Percentiles rank a stretch among this genome's conserved stretches.
Evolutionary conservation across 2,797 vertebrate genomes (phyloP).

Genomic region (Bradypodion pumilum): DNA sequence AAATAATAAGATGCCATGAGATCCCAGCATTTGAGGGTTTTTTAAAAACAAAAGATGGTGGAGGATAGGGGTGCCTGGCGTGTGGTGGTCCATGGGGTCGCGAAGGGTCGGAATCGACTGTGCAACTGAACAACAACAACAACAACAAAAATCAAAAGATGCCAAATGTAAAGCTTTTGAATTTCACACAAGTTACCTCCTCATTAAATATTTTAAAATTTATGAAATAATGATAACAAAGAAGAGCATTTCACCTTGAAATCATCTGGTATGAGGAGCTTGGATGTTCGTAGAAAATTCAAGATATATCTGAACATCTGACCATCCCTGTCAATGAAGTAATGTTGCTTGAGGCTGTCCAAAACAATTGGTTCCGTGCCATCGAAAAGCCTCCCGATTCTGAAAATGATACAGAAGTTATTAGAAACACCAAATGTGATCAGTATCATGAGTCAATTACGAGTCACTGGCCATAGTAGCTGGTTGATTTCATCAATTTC

Average conservation of each 20-base stretch:
- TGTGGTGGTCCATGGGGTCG: too few species aligned
- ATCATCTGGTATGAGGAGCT: constrained; percentile 97
- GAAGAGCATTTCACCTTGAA: constrained; percentile 90
- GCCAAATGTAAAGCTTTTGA: too few species aligned
- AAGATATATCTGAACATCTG: constrained; percentile 99
- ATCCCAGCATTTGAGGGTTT: background rate
- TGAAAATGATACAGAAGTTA: constrained; percentile 67
- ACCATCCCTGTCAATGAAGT: constrained; percentile 98
- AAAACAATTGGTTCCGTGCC: constrained; percentile 97
- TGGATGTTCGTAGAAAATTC: constrained; percentile 95
- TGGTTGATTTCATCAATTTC: background rate
- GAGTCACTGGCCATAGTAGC: background rate
- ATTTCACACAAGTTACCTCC: background rate
- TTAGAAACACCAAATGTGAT: constrained; percentile 50
- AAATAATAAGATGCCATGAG: background rate
- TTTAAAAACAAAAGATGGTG: too few species aligned
- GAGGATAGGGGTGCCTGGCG: too few species aligned
- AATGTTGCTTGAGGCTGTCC: constrained; percentile 99
- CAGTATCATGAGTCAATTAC: background rate
- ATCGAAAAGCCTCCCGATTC: constrained; percentile 97
- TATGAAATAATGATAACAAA: background rate
- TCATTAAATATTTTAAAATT: constrained; percentile 5
- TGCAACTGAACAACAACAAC: too few species aligned
- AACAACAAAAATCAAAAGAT: too few species aligned
- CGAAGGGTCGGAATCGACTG: too few species aligned